Base-by-base conservation (phyloP, 2,888 invertebrate genomes). In the Lithophane socia region DNA sequence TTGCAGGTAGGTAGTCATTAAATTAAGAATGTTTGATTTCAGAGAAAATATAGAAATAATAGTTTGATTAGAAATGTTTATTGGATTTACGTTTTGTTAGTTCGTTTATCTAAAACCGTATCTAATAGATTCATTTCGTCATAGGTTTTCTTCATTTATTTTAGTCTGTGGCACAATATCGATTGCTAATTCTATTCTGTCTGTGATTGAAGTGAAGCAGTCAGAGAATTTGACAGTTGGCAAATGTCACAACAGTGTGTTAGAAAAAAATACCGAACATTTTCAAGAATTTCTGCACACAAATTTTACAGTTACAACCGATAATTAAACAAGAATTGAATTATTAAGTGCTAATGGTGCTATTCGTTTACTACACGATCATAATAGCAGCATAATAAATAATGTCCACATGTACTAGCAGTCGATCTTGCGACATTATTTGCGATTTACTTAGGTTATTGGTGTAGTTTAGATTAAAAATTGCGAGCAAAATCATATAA, bases 201-300 rank as follows among this genome's bases (percentile, higher is more conserved):
- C 18, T 52, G 8, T 52, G 52, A 21, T 7, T 18, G 52, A 52
- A 18, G 29, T 37, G 37, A 37, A 37, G 4, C 37, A 37, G 37
- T 4, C 37, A 37, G 37, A 37, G 37, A 37, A 37, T 37, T 29
- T 60, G 60, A 72, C 56, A 72, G 52, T 52, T 61, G 60, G 4
- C 8, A 42, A 21, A 24, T 49, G 37, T 18, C n/a, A 47, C 4
- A 29, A 2, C 13, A 9, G 9, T 49, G 9, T 49, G 52, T 56
- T n/a, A 5, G 2, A 9, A 12, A 12, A 74, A 75, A 63, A 42
- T 24, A 52, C 52, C 21, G 24, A 47, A 24, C 3, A 29, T 29
- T 9, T 61, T 44, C 1, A 54, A 21, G 54, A 71, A 54, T 70
- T 71, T 71, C 72, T 80, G 80, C 37, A 71, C 47, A 56, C 47